Conservation (phyloP, 1,140 invertebrate species). For the Brachionus asplanchnoidis region DNA sequence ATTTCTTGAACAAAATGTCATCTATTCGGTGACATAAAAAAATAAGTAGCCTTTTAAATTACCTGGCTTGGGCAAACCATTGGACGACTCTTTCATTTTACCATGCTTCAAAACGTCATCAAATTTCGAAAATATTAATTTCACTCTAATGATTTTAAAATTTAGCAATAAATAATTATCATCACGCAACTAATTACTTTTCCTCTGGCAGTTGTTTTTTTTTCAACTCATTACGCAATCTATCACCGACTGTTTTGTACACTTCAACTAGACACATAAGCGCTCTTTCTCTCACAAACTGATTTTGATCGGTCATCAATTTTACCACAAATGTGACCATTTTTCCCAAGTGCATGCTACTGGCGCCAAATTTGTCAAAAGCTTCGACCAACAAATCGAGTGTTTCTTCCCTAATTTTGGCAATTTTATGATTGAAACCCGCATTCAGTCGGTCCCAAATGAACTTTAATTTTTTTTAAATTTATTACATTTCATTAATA, state of each 20-base stretch:
- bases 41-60: conserved; percentile 44
- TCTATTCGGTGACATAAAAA: not conserved
- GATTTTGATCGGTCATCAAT: conserved; percentile 78
- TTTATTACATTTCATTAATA: not conserved
- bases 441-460: conserved; percentile 71
- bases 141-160: conserved; percentile 58
- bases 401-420: conserved; percentile 76
- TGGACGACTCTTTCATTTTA: conserved; percentile 64
- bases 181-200: conserved; percentile 61
- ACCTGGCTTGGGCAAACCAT: conserved; percentile 43
- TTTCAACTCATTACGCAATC: conserved; percentile 72
- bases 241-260: conserved; percentile 86
- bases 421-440: conserved; percentile 77
- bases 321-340: conserved; percentile 76
- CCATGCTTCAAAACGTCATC: conserved; percentile 76
- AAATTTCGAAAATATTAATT: conserved; percentile 72
- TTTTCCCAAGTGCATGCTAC: conserved; percentile 71
- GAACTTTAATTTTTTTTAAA: conserved; percentile 50
- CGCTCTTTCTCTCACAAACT: conserved; percentile 69
- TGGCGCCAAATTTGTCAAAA: conserved; percentile 78
- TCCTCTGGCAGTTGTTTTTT: conserved; percentile 71
- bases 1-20: conserved; percentile 14
- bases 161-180: conserved; percentile 43
- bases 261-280: conserved; percentile 78
- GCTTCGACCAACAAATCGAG: conserved; percentile 71